phyloP scores from a whole-genome alignment of 2,797 vertebrate species.

The Corythornis leucogaster region DNA sequence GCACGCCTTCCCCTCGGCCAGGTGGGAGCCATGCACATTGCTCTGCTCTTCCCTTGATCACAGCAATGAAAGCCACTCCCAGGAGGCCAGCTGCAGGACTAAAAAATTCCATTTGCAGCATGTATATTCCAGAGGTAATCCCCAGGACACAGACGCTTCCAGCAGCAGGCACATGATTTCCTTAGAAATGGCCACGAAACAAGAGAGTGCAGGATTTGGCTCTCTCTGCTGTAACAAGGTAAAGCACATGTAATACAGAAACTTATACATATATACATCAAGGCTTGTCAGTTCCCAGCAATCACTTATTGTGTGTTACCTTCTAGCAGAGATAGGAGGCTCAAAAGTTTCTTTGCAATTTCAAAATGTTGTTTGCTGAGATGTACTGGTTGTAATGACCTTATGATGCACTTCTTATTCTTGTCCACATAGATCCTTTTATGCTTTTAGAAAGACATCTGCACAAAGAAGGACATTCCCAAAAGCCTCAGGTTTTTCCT shows the following conservation, averaged over 20 bases:
- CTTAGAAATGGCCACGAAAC: accelerated
- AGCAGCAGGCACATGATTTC: neutral
- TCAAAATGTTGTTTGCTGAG: neutral
- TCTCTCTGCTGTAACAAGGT: neutral
- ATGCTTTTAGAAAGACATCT: neutral
- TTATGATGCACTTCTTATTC: neutral
- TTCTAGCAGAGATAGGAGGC: neutral
- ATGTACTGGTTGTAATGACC: no score
- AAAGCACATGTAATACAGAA: neutral
- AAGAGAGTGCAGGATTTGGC: neutral
- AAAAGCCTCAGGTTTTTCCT: neutral
- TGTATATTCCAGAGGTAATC: neutral
- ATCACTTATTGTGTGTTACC: neutral
- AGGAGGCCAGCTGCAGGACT: neutral
- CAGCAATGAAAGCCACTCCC: neutral
- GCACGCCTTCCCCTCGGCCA: neutral
- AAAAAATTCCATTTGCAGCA: neutral
- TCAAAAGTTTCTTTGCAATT: neutral
- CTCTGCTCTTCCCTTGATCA: neutral
- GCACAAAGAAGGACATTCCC: neutral
- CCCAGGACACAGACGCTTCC: neutral
- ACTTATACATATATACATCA: neutral
- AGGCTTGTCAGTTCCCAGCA: neutral
- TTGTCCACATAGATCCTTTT: neutral
- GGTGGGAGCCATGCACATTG: accelerated